These are phyloP conservation scores for Campylomormyrus tamandua DNA, from an alignment of 2,113 vertebrate species.

Conservation along the genomic window DNA sequence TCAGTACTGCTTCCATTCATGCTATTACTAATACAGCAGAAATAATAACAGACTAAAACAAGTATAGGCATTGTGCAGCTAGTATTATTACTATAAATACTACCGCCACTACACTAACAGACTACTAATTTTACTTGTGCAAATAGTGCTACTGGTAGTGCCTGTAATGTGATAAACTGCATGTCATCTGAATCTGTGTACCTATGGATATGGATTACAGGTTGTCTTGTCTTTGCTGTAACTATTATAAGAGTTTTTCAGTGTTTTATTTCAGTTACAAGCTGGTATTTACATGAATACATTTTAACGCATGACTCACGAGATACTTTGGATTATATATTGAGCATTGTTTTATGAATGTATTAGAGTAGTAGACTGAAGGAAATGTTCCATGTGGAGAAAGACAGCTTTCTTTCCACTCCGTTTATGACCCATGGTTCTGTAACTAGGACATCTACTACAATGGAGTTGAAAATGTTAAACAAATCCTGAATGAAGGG, in stretches of 20 bases:
- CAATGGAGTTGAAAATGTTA: background rate
- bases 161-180: background rate
- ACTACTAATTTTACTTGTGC: background rate
- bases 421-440: background rate
- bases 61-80: background rate
- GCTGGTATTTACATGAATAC: background rate
- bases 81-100: background rate
- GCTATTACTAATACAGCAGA: background rate
- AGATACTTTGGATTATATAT: background rate
- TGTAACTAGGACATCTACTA: background rate
- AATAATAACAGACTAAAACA: background rate
- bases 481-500: conserved; percentile 9
- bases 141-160: background rate
- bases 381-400: background rate
- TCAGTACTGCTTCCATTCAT: background rate
- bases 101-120: background rate
- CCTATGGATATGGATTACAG: background rate
- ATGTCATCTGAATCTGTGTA: background rate
- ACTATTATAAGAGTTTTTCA: background rate
- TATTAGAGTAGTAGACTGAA: background rate
- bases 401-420: background rate
- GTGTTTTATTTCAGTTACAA: background rate
- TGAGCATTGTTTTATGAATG: background rate
- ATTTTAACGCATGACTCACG: background rate
- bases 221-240: background rate